Evolutionary conservation across 2,113 vertebrate genomes (phyloP).

Genomic region (Rhipidura dahli): DNA sequence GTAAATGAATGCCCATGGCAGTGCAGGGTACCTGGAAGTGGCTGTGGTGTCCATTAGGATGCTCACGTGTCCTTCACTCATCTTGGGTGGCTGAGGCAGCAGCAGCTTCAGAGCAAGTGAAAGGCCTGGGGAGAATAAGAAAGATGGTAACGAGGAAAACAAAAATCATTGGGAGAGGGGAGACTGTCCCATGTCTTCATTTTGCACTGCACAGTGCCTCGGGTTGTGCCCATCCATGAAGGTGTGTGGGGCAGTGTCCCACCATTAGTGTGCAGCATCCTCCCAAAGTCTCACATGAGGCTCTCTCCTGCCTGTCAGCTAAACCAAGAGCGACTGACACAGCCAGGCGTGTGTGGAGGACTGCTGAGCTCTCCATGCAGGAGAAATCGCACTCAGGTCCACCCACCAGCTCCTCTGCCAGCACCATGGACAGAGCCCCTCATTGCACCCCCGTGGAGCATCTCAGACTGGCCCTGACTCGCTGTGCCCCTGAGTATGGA

Average conservation of each 20-base stretch:
- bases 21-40: not conserved
- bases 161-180: not conserved
- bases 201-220: not conserved
- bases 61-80: not conserved
- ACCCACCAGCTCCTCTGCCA: not conserved
- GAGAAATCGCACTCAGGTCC: constrained; percentile 29
- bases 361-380: not conserved
- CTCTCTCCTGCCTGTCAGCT: not conserved
- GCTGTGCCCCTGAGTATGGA: not conserved
- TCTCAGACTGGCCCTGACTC: not conserved
- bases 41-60: not conserved
- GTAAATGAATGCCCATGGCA: not conserved
- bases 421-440: not conserved
- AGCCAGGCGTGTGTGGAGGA: not conserved
- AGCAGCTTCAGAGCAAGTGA: not conserved
- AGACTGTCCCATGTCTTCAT: not conserved
- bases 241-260: not conserved
- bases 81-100: not conserved
- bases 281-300: not conserved
- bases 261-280: not conserved
- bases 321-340: not conserved
- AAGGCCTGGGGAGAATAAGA: not conserved
- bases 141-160: not conserved
- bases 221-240: not conserved
- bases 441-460: fast-evolving